Conservation (phyloP, 2,113 vertebrate genomes). For the Diadophis punctatus region DNA sequence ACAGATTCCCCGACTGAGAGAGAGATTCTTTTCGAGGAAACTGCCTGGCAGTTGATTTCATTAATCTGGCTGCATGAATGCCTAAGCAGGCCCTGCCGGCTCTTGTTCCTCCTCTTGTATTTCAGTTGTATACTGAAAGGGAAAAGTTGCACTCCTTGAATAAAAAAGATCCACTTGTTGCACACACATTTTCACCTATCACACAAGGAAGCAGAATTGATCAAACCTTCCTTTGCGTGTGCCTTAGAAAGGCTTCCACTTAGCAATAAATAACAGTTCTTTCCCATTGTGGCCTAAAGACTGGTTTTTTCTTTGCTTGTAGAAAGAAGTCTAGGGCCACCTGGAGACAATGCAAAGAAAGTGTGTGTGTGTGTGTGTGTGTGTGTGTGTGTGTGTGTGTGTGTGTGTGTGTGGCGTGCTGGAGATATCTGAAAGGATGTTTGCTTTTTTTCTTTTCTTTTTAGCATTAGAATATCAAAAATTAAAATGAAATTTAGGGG, state of each 20-base stretch:
- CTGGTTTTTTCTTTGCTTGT: constrained; percentile 42
- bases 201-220: constrained; percentile 14
- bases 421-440: constrained; percentile 26
- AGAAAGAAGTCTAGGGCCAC: constrained; percentile 62
- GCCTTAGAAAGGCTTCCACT: background rate
- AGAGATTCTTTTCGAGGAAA: background rate
- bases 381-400: background rate
- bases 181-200: constrained; percentile 47
- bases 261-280: constrained; percentile 7
- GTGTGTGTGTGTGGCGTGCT: constrained; percentile 12
- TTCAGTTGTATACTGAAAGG: constrained; percentile 40
- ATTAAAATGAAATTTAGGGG: background rate
- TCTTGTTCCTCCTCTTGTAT: constrained; percentile 16
- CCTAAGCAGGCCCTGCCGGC: constrained; percentile 32
- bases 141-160: constrained; percentile 52
- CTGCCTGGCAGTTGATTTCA: constrained; percentile 31
- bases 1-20: background rate
- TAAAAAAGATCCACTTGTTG: constrained; percentile 66
- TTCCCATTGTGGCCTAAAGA: constrained; percentile 23
- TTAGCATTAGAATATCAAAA: background rate
- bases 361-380: background rate
- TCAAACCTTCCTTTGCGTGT: background rate
- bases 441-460: background rate
- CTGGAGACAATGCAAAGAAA: constrained; percentile 61
- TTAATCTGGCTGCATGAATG: constrained; percentile 44